Conservation (phyloP, 2,113 vertebrate genomes). For the Labeo catla region DNA sequence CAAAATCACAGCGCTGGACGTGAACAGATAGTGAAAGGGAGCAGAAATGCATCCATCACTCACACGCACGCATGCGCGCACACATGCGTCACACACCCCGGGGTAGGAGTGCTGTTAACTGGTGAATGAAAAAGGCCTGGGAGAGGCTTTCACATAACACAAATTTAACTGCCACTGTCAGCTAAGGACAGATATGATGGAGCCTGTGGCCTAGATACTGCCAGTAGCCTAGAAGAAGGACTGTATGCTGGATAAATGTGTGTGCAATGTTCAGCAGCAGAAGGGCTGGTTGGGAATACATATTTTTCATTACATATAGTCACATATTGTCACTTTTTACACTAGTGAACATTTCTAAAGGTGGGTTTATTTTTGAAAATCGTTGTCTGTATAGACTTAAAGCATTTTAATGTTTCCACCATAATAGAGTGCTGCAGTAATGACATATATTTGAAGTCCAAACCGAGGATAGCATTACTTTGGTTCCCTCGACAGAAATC, state of each 20-base stretch:
- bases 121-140: constrained; percentile 46
- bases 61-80: background rate
- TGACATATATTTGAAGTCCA: too few relatives aligned
- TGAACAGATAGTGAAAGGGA: constrained; percentile 15
- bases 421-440: too few relatives aligned
- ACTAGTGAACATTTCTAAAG: too few relatives aligned
- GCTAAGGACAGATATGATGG: constrained; percentile 39
- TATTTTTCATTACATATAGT: too few relatives aligned
- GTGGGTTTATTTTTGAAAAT: background rate
- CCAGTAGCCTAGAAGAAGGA: constrained; percentile 30
- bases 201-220: constrained; percentile 51
- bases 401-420: too few relatives aligned
- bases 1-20: background rate
- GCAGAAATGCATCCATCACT: constrained; percentile 38
- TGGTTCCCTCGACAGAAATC: too few relatives aligned
- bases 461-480: too few relatives aligned
- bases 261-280: background rate
- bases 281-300: background rate
- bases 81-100: constrained; percentile 26
- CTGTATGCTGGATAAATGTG: constrained; percentile 6
- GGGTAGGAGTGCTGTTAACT: constrained; percentile 40
- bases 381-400: background rate
- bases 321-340: too few relatives aligned
- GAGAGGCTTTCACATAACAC: constrained; percentile 47
- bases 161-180: constrained; percentile 37